A percentile compares a stretch with the other conserved stretches of the same genome.
Evolutionary conservation across 2,113 vertebrate genomes (phyloP).

Genomic region (Argyrosomus japonicus): DNA sequence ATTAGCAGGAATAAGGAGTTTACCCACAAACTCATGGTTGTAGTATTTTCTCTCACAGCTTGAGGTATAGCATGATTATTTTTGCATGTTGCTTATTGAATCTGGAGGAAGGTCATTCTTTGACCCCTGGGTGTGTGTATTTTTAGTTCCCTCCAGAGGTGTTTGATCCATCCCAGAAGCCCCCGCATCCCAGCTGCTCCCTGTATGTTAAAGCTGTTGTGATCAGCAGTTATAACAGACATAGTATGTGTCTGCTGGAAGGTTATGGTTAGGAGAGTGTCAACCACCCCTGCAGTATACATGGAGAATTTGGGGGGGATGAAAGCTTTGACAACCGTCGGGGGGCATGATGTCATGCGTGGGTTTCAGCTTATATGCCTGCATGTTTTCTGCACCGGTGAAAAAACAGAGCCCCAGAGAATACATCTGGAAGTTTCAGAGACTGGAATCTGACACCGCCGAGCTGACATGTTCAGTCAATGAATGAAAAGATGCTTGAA

Average conservation of each 20-base stretch:
- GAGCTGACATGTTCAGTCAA: conserved; percentile 45
- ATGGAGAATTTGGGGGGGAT: conserved; percentile 55
- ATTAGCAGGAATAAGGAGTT: conserved; percentile 17
- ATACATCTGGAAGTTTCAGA: conserved; percentile 78
- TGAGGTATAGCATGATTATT: conserved; percentile 44
- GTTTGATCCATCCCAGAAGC: conserved; percentile 64
- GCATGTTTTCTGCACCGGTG: conserved; percentile 60
- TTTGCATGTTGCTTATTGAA: conserved; percentile 65
- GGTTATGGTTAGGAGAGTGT: conserved; percentile 37
- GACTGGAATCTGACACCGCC: conserved; percentile 62
- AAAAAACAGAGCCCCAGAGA: conserved; percentile 63
- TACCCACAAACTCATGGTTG: background rate
- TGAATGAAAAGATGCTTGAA: conserved; percentile 56
- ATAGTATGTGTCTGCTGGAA: conserved; percentile 7
- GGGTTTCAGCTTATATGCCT: conserved; percentile 55
- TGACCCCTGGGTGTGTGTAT: conserved; percentile 71
- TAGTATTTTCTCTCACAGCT: conserved; percentile 34
- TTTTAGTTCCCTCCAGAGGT: conserved; percentile 68
- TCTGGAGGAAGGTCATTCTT: conserved; percentile 66
- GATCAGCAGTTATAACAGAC: conserved; percentile 64
- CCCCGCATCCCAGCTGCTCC: conserved; percentile 53
- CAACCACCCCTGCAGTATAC: conserved; percentile 36
- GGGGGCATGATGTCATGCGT: conserved; percentile 80
- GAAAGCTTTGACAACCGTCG: conserved; percentile 70
- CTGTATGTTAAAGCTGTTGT: conserved; percentile 37